Evolutionary conservation across 2,113 vertebrate species (phyloP).

Genomic region (Climacteris rufus): DNA sequence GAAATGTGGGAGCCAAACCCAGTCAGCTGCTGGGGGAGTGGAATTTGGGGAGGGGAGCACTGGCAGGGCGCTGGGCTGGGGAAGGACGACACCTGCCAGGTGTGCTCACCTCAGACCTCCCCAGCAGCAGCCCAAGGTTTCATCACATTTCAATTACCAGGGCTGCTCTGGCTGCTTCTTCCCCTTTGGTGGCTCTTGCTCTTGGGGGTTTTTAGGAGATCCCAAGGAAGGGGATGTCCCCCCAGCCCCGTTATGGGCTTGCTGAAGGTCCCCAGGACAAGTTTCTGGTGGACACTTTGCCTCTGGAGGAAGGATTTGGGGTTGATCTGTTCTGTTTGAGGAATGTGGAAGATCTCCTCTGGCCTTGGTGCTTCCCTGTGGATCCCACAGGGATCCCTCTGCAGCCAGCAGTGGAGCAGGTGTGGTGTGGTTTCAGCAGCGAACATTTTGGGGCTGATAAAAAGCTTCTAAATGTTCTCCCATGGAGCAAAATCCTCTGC

Average conservation of each 20-base stretch:
- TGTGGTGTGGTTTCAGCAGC: fast-evolving
- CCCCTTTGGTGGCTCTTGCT: neutral
- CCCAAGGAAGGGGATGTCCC: neutral
- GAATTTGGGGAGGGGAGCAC: fast-evolving
- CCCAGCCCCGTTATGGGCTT: neutral
- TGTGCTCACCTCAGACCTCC: neutral
- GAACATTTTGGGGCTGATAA: neutral
- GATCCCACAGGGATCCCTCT: neutral
- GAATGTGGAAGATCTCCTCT: neutral
- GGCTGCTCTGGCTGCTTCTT: neutral
- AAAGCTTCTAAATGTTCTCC: neutral
- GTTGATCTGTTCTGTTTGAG: neutral
- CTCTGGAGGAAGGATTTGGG: neutral
- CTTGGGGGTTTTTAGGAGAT: neutral
- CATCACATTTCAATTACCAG: neutral
- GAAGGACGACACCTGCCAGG: neutral
- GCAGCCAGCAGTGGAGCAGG: neutral
- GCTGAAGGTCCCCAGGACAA: conserved; percentile 40
- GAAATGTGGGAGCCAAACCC: neutral
- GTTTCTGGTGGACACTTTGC: neutral
- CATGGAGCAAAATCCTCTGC: neutral
- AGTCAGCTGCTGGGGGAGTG: neutral
- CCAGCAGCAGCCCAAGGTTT: neutral
- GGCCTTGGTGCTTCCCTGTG: neutral
- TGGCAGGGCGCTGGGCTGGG: neutral